phyloP scores from a whole-genome alignment of 2,888 invertebrate genomes.

The Eutolmus rufibarbis region DNA sequence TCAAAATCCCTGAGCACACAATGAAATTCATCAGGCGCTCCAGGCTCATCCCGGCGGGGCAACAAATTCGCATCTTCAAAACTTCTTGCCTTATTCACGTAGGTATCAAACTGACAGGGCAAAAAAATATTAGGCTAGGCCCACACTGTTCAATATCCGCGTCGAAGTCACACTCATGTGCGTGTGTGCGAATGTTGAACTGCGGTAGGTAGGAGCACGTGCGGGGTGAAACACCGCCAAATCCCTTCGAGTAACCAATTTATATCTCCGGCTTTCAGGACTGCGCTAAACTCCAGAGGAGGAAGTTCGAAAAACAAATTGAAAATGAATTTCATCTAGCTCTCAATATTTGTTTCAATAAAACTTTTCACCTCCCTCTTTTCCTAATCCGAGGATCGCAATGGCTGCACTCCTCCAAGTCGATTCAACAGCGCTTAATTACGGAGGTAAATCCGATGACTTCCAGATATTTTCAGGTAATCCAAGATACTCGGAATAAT shows the following conservation, averaged over 20 bases:
- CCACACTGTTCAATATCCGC: background rate
- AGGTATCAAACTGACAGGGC: background rate
- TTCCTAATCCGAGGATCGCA: background rate
- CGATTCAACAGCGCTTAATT: background rate
- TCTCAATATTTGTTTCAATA: background rate
- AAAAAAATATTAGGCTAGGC: background rate
- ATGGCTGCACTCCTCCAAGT: background rate
- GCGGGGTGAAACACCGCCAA: background rate
- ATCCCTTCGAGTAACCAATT: background rate
- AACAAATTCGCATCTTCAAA: background rate
- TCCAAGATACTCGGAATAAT: background rate
- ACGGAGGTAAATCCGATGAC: background rate
- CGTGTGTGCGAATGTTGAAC: background rate
- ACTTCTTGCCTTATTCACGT: background rate
- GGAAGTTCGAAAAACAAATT: background rate
- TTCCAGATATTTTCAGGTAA: background rate
- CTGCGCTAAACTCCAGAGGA: background rate
- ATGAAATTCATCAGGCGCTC: background rate
- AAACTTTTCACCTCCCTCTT: background rate
- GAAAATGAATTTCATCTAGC: background rate
- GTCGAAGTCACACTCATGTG: background rate
- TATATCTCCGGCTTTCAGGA: background rate
- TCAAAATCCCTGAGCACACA: background rate
- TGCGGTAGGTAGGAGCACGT: background rate
- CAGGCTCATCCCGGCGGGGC: background rate